phyloP scores from a whole-genome alignment of 2,888 invertebrate species.

The Lacanobia oleracea region DNA sequence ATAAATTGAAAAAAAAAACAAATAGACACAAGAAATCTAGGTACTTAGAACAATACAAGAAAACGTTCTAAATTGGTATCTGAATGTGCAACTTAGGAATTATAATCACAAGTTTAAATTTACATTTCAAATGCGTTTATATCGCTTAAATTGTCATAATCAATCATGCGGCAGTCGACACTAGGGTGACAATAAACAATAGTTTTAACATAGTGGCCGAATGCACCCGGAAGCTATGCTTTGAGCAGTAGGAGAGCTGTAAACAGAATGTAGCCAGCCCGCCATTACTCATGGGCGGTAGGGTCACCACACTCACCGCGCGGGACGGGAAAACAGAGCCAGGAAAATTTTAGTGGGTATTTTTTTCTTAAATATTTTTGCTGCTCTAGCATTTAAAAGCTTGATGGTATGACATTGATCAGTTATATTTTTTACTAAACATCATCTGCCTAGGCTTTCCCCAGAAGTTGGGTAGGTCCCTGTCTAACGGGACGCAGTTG shows the following conservation, averaged over 20 bases:
- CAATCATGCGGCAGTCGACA: slow-evolving; percentile 66
- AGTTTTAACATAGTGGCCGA: slow-evolving; percentile 72
- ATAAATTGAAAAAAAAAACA: not conserved
- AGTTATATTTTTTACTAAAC: not conserved
- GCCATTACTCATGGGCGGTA: slow-evolving; percentile 70
- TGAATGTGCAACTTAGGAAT: slow-evolving; percentile 53
- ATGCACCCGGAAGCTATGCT: slow-evolving; percentile 77
- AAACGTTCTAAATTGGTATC: slow-evolving; percentile 37
- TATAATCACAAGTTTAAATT: slow-evolving; percentile 58
- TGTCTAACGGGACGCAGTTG: not conserved
- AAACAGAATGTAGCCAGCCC: slow-evolving; percentile 72
- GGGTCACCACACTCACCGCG: slow-evolving; percentile 47
- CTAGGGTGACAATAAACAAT: slow-evolving; percentile 74
- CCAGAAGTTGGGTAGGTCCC: not conserved
- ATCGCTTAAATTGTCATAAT: slow-evolving; percentile 58
- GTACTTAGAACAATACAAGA: slow-evolving; percentile 41
- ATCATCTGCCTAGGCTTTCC: not conserved
- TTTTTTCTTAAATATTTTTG: not conserved
- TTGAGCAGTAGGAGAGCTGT: slow-evolving; percentile 75
- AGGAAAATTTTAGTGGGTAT: not conserved
- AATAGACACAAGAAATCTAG: slow-evolving; percentile 5
- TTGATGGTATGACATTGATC: not conserved
- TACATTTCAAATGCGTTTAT: slow-evolving; percentile 59
- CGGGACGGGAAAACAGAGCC: not conserved
- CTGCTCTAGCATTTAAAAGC: too few species aligned